These are phyloP conservation scores for Drymodes brunneopygia DNA, from an alignment of 2,113 vertebrate species.

Conservation along the genomic window DNA sequence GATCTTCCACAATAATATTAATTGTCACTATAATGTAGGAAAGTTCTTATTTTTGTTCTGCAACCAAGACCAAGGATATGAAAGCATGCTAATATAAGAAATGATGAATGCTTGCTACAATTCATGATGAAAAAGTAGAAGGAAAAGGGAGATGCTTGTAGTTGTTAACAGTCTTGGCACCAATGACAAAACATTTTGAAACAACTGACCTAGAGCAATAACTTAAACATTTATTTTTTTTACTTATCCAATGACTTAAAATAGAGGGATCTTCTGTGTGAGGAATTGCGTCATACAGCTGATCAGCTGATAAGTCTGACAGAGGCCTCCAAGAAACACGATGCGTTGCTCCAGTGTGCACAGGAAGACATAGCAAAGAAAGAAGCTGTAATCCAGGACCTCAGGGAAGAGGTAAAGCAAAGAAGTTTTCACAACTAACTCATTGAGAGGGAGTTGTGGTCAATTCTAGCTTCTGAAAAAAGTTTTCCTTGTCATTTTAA, in stretches of 20 bases:
- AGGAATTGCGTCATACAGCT: conserved; percentile 82
- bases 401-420: conserved; percentile 79
- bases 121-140: background rate
- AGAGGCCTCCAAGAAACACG: conserved; percentile 84
- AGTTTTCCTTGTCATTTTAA: background rate
- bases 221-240: background rate
- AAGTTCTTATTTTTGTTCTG: background rate
- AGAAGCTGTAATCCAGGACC: conserved; percentile 76
- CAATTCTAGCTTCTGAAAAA: background rate
- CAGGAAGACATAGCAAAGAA: conserved; percentile 79
- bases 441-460: background rate
- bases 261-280: conserved; percentile 88
- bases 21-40: background rate
- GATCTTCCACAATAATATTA: background rate
- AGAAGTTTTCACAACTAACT: background rate
- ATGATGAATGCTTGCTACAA: background rate
- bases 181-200: background rate
- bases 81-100: background rate
- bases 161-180: background rate
- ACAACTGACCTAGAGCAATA: background rate
- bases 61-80: background rate
- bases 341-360: conserved; percentile 74
- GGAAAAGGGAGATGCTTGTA: background rate
- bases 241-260: background rate
- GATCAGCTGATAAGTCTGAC: conserved; percentile 87